Evolutionary conservation across 92 coral and sea anemone genomes (phyloP), one percentile per base, ranked within the genome.

Genomic region (Pocillopora meandrina): DNA sequence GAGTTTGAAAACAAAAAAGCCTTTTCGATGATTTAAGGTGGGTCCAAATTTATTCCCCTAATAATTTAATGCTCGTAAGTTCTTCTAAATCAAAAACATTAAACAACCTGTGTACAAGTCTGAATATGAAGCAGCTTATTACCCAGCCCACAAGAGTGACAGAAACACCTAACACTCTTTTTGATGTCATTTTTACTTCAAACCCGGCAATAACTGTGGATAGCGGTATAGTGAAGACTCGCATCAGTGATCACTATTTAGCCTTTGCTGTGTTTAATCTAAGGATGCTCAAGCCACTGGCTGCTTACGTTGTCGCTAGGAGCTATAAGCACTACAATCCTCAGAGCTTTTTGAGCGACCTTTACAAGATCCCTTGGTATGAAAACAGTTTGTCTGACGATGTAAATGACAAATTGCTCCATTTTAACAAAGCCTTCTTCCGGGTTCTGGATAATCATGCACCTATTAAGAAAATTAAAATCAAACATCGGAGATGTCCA

Each of bases 241-340:
- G 67, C 52, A 76, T 77, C 21, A 77, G 89, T 69, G 89, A 85
- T 49, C 71, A 85, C 34, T 85, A 76, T 61, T 33, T 85, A 31
- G 77, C 62, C 56, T 74, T 58, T 62, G 70, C 81, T 49, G 75
- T 68, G 19, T 64, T 85, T 55, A 65, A 85, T 76, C 68, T 77
- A 85, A 42, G 49, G 49, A 42, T 42, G 49, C 49, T 1, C 1
- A 42, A 77, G 68, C 89, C 61, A 57, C 78, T 19, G 35, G 78
- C 84, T 10, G 70, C 66, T 1, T 85, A 78, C 61, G 79, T 87
- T 12, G 64, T 62, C 17, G 60, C 82, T 65, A 81, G 78, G 72
- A 87, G 65, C 26, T 81, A 87, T 33, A 80, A 72, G 52, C 59
- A 75, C 59, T 87, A 80, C 65, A 74, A 80, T 74, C 86, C 49